These are phyloP conservation scores for Sepiola atlantica DNA, from an alignment of 2,888 invertebrate species.

Conservation along the genomic window DNA sequence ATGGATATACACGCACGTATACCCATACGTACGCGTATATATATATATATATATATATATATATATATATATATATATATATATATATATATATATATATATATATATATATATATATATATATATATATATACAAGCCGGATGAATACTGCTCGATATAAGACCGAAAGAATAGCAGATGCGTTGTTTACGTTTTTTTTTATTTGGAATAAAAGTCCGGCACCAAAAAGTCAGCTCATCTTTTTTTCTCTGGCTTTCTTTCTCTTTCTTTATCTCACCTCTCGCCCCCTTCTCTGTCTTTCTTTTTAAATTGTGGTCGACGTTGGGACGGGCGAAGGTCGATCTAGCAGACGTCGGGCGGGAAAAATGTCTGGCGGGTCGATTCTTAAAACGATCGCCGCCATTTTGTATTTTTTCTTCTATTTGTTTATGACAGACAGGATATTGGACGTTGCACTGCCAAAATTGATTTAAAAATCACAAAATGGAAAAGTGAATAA, in stretches of 20 bases:
- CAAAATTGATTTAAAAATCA: neutral
- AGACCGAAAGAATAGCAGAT: constrained; percentile 15
- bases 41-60: too few relatives aligned
- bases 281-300: neutral
- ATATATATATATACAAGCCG: neutral
- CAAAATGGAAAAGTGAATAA: neutral
- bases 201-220: neutral
- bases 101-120: too few relatives aligned
- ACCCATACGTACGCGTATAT: too few relatives aligned
- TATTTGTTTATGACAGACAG: constrained; percentile 1
- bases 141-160: neutral
- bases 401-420: neutral
- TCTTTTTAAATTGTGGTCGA: neutral
- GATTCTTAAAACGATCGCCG: neutral
- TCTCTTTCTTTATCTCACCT: neutral
- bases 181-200: neutral
- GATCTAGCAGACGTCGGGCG: neutral
- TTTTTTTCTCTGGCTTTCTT: neutral
- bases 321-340: neutral
- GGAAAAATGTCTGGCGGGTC: neutral
- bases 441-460: constrained; percentile 32
- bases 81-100: too few relatives aligned
- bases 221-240: neutral
- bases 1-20: too few relatives aligned
- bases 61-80: too few relatives aligned